These are phyloP conservation scores for Suillia variegata DNA, from an alignment of 2,888 invertebrate species.

Conservation along the genomic window DNA sequence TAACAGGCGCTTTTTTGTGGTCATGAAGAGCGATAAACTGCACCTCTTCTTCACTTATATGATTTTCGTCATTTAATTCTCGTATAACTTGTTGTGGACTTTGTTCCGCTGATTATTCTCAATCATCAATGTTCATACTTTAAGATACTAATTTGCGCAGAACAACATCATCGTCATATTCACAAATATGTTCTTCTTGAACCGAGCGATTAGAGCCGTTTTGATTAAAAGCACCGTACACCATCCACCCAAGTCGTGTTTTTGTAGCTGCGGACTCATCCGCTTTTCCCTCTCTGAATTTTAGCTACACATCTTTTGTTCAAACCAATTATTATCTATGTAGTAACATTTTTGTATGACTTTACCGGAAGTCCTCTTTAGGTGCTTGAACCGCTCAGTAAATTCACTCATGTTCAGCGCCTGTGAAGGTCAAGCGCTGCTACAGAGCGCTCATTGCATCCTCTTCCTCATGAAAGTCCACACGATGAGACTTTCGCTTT, in stretches of 20 bases:
- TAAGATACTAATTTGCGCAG: slow-evolving; percentile 23
- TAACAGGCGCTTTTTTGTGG: no score
- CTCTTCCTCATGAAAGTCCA: slow-evolving; percentile 8
- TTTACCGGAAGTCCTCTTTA: slow-evolving; percentile 18
- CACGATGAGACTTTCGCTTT: slow-evolving; percentile 8
- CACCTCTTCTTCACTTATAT: no score
- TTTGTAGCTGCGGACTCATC: slow-evolving; percentile 22
- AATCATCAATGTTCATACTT: slow-evolving; percentile 15
- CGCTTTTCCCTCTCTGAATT: slow-evolving; percentile 19
- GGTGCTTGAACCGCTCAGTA: background rate
- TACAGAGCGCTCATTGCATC: slow-evolving; percentile 11
- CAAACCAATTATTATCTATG: slow-evolving; percentile 24
- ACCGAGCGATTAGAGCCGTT: no score
- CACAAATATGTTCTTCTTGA: slow-evolving; percentile 26
- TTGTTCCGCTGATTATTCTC: slow-evolving; percentile 7
- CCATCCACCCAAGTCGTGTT: slow-evolving; percentile 22
- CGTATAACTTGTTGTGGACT: no score
- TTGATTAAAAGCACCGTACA: slow-evolving; percentile 14
- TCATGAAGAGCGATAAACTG: no score
- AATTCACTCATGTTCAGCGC: slow-evolving; percentile 6
- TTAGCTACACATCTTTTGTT: slow-evolving; percentile 20
- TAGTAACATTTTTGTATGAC: slow-evolving; percentile 19
- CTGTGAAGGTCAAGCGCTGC: slow-evolving; percentile 12
- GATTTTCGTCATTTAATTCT: no score
- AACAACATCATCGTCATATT: slow-evolving; percentile 23